Conservation (phyloP, 1,140 invertebrate species). For the Micrasema longulum region DNA sequence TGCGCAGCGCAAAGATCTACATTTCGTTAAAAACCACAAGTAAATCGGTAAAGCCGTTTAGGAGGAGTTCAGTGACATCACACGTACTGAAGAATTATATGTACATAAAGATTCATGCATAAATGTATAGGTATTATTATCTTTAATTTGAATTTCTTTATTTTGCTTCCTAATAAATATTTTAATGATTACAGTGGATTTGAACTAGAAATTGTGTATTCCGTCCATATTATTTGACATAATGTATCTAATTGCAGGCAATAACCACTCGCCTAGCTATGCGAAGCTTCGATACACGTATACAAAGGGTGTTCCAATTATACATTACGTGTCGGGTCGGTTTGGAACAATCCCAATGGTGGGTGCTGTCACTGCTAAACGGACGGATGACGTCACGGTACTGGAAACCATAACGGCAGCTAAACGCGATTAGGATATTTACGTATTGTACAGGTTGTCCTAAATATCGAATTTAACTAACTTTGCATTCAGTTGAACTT, state of each 20-base stretch:
- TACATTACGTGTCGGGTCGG: conserved; percentile 51
- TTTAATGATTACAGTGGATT: too few species aligned
- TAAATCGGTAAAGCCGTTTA: too few species aligned
- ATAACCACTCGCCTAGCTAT: not conserved
- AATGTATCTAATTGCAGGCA: not conserved
- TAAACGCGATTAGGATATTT: conserved; percentile 39
- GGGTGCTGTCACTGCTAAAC: conserved; percentile 36
- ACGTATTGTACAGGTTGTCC: not conserved
- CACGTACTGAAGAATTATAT: too few species aligned
- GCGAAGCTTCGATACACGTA: not conserved
- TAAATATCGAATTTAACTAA: not conserved
- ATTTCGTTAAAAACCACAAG: too few species aligned
- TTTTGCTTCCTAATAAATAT: too few species aligned
- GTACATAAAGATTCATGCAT: too few species aligned
- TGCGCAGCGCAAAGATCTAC: too few species aligned
- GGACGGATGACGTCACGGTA: conserved; percentile 31
- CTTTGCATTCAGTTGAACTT: too few species aligned
- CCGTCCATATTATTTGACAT: not conserved
- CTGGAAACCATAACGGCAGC: conserved; percentile 30
- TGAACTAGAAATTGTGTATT: too few species aligned
- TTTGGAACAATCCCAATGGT: conserved; percentile 46
- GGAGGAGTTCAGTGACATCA: too few species aligned
- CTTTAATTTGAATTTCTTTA: too few species aligned
- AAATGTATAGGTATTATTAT: too few species aligned
- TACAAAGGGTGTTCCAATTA: conserved; percentile 52